Percentiles rank a stretch among this genome's conserved stretches.
phyloP scores from a whole-genome alignment of 2,797 vertebrate genomes.

The Pseudochirops cupreus region DNA sequence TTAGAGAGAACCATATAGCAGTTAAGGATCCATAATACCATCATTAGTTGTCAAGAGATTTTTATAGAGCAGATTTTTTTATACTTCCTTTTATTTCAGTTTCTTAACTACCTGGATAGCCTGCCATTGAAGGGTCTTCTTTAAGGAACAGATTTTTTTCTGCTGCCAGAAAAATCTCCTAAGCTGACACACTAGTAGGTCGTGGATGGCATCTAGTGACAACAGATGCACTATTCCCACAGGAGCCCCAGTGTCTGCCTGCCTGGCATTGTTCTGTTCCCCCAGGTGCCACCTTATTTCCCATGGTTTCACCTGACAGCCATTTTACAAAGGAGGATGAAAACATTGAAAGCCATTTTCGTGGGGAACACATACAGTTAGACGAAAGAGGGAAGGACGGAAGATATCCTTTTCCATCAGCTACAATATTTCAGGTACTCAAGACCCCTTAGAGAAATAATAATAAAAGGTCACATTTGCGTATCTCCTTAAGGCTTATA shows the following conservation, averaged over 20 bases:
- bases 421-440: neutral
- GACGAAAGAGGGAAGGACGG: neutral
- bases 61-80: conserved; percentile 72
- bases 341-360: neutral
- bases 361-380: neutral
- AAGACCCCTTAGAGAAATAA: neutral
- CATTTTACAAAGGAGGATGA: neutral
- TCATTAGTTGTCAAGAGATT: conserved; percentile 79
- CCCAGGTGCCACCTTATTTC: conserved; percentile 49
- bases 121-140: conserved; percentile 8
- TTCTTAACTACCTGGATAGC: conserved; percentile 67
- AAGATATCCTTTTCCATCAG: neutral
- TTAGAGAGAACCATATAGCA: conserved; percentile 83
- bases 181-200: conserved; percentile 70
- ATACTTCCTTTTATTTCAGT: conserved; percentile 65
- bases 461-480: neutral
- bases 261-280: conserved; percentile 57
- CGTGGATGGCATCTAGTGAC: conserved; percentile 73
- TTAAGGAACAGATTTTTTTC: conserved; percentile 76
- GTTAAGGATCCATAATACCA: conserved; percentile 80
- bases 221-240: conserved; percentile 64
- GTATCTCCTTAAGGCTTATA: neutral
- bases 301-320: conserved; percentile 20
- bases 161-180: conserved; percentile 72
- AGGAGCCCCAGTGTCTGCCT: conserved; percentile 52